These are phyloP conservation scores for Microctonus brassicae DNA, from an alignment of 2,888 invertebrate genomes.

Conservation along the genomic window DNA sequence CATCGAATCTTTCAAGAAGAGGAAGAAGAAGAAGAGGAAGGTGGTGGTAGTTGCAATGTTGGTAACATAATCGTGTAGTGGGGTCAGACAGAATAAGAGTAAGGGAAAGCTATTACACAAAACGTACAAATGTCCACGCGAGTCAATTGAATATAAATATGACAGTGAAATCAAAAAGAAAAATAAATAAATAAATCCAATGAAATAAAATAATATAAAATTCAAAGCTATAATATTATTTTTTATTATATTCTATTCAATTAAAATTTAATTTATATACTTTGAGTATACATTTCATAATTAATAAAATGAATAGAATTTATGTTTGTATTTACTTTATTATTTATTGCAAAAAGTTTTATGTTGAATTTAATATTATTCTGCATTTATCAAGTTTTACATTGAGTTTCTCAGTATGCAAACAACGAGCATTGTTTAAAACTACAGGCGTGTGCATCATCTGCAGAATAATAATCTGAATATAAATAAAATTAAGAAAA, in stretches of 20 bases:
- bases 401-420: not conserved
- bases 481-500: too few species aligned
- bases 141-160: not conserved
- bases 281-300: too few species aligned
- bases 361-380: not conserved
- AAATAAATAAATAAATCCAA: not conserved
- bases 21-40: constrained; percentile 11
- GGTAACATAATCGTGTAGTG: not conserved
- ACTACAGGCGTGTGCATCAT: not conserved
- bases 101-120: not conserved
- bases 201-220: not conserved
- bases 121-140: not conserved
- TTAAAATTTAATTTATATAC: too few species aligned
- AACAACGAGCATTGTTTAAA: constrained; percentile 14
- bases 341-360: not conserved
- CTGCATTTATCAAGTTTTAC: not conserved
- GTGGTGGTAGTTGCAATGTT: not conserved
- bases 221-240: too few species aligned
- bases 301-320: not conserved
- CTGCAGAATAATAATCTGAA: not conserved
- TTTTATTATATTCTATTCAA: too few species aligned
- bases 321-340: not conserved
- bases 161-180: not conserved
- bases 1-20: constrained; percentile 33
- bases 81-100: not conserved